Conservation (phyloP, 2,888 invertebrate genomes). For the Scaptomyza cyrtandrae region DNA sequence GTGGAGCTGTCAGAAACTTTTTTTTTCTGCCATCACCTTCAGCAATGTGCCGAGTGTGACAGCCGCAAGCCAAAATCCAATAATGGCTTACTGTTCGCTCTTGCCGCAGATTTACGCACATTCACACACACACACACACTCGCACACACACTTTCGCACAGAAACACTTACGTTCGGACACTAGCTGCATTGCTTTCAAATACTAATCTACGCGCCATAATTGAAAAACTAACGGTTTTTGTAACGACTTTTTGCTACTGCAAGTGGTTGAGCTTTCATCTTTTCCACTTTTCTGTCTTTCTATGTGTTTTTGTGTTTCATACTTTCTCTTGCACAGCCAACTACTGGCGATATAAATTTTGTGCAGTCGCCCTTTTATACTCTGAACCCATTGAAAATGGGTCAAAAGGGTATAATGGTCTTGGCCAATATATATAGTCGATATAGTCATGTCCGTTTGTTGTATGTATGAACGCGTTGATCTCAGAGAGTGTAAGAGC, state of each 20-base stretch:
- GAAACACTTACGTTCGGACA: conserved; percentile 8
- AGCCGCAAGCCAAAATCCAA: conserved; percentile 59
- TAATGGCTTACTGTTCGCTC: conserved; percentile 55
- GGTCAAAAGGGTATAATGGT: too few relatives aligned
- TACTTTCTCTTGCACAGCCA: conserved; percentile 38
- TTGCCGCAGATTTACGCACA: conserved; percentile 67
- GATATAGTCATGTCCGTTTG: too few relatives aligned
- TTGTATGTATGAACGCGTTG: too few relatives aligned
- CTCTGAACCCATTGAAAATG: too few relatives aligned
- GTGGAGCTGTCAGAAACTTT: conserved; percentile 60
- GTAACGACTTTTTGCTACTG: conserved; percentile 72
- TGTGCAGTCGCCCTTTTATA: conserved; percentile 33
- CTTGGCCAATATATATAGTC: too few relatives aligned
- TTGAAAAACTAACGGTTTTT: conserved; percentile 78
- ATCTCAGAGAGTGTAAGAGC: too few relatives aligned
- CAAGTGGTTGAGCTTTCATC: conserved; percentile 52
- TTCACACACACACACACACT: conserved; percentile 12
- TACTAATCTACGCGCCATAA: conserved; percentile 77
- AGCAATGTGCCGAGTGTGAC: conserved; percentile 34
- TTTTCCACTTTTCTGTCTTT: neutral
- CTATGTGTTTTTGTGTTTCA: conserved; percentile 10
- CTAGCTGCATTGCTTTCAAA: conserved; percentile 62
- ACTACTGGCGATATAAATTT: conserved; percentile 21
- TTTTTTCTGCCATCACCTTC: conserved; percentile 43
- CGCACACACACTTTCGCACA: conserved; percentile 6